Percentiles rank a stretch among this genome's conserved stretches.
Evolutionary conservation across 2,797 vertebrate genomes (phyloP).

Genomic region (Erethizon dorsatum): DNA sequence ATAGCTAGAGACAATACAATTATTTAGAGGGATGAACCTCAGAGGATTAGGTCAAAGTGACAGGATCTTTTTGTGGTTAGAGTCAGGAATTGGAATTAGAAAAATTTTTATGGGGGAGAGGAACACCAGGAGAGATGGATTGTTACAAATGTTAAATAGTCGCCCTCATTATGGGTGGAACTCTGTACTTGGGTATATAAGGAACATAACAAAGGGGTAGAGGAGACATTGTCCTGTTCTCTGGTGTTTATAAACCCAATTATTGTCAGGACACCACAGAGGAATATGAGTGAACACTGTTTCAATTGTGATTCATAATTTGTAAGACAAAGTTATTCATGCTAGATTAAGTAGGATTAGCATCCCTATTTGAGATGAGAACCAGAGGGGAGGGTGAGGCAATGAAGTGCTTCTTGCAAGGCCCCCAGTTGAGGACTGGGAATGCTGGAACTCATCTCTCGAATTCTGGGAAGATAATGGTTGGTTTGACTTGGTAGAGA

Average conservation of each 20-base stretch:
- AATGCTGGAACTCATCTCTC: not conserved
- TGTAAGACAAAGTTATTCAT: not conserved
- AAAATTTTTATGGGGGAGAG: not conserved
- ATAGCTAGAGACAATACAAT: slow-evolving; percentile 65
- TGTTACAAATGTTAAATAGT: slow-evolving; percentile 36
- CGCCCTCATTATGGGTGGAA: not conserved
- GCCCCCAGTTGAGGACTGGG: not conserved
- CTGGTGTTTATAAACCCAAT: not conserved
- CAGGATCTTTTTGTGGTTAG: slow-evolving; percentile 67
- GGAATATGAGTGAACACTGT: not conserved
- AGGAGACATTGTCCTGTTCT: slow-evolving; percentile 10
- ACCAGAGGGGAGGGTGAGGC: not conserved
- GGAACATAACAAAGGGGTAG: not conserved
- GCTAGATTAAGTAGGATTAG: not conserved
- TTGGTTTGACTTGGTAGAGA: not conserved
- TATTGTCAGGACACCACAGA: not conserved
- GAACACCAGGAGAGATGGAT: not conserved
- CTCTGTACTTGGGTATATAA: not conserved
- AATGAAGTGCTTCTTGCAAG: not conserved
- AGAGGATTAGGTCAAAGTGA: slow-evolving; percentile 68
- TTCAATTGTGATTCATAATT: not conserved
- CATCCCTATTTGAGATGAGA: not conserved
- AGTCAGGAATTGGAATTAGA: slow-evolving; percentile 62
- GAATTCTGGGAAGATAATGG: not conserved
- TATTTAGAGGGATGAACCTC: slow-evolving; percentile 83